Evolutionary conservation across 2,888 invertebrate species (phyloP), one percentile per base, ranked within the genome.

Genomic region (Julus scandinavius): DNA sequence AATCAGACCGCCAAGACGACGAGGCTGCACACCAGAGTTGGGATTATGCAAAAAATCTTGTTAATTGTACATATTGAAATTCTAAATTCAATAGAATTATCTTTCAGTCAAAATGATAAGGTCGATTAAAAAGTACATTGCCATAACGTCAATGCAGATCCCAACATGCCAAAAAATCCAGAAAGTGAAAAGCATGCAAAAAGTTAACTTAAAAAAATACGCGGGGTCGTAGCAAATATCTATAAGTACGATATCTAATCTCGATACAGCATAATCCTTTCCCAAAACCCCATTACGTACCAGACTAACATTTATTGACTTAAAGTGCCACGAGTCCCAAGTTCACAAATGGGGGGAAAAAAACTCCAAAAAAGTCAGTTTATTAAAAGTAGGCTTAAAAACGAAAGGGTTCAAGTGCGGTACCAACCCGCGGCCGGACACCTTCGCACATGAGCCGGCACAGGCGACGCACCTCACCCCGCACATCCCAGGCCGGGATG

Each of bases 401-500:
- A 15, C n/a, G n/a, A 7, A 63, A 7, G 6, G 63, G 13, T n/a
- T 6, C 17, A 0, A n/a, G n/a, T 58, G 11, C 58, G 15, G 72
- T 72, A 72, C 72, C 72, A 5, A 29, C n/a, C 72, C 4, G 4
- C 58, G 17, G 13, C 29, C 45, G 45, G 45, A 45, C 38, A 6
- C 80, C 29, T 38, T 1, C 29, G 72, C 20, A 11, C 38, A 80
- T 72, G 20, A 72, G 63, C 63, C 63, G 80, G 80, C 38, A 1
- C 13, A 29, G 13, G 11, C 38, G 9, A 2, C 54, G 80, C 38
- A 11, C 80, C 38, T 13, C 80, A 38, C 80, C 45, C 38, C 63
- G 63, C 63, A 17, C 63, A 63, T 63, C 63, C 63, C 63, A n/a
- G 80, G 80, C 80, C 80, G 80, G 80, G 80, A 80, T 20, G 38